A percentile compares a stretch with the other conserved stretches of the same genome.
Conservation (phyloP, 2,888 invertebrate genomes). For the Orgyia antiqua region DNA sequence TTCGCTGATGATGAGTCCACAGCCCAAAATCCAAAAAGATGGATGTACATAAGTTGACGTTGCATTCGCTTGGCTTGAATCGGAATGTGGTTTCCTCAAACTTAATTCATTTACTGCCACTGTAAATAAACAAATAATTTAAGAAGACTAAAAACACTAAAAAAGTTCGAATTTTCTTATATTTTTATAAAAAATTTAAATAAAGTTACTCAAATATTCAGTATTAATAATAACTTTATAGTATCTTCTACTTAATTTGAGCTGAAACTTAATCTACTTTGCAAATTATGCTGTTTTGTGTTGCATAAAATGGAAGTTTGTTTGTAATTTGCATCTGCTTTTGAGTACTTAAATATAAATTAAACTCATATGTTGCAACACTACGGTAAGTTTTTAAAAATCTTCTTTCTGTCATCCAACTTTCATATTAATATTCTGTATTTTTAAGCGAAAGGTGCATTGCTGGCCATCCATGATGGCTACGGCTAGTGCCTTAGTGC, state of each 20-base stretch:
- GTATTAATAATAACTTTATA: no score
- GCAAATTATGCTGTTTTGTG: conserved; percentile 13
- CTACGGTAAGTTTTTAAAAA: no score
- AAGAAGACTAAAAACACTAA: no score
- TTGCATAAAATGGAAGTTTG: conserved; percentile 24
- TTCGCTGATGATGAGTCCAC: conserved; percentile 41
- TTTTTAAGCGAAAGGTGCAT: no score
- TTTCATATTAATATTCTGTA: no score
- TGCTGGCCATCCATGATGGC: no score
- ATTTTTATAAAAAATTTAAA: no score
- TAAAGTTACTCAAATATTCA: no score
- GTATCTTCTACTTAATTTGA: conserved; percentile 15
- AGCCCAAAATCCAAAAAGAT: conserved; percentile 42
- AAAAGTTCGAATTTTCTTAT: no score
- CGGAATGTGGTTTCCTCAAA: conserved; percentile 57
- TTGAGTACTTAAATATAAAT: neutral
- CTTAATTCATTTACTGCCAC: conserved; percentile 71
- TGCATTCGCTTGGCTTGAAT: conserved; percentile 49
- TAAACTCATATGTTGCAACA: no score
- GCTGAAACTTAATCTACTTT: conserved; percentile 9
- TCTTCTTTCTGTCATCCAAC: no score
- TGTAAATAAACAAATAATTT: conserved; percentile 31
- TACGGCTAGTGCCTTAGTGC: no score
- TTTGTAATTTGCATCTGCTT: conserved; percentile 4
- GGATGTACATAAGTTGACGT: conserved; percentile 35